phyloP scores from a whole-genome alignment of 2,888 invertebrate genomes.

The Pristionchus japonicus region DNA sequence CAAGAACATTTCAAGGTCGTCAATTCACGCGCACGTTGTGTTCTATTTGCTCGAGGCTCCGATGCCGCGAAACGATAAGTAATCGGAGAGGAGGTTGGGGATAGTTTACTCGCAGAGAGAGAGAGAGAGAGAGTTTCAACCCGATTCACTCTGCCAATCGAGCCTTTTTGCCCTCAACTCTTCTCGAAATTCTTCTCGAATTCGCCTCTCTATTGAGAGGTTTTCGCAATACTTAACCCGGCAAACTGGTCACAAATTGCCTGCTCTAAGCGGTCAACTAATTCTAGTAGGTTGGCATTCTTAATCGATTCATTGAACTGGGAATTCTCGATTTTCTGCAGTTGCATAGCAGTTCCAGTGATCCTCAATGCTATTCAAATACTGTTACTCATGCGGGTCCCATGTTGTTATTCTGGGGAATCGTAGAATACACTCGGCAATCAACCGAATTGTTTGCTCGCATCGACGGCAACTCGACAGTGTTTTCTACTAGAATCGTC shows the following conservation, averaged over 20 bases:
- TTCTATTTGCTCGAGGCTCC: neutral
- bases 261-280: neutral
- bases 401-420: slow-evolving; percentile 6
- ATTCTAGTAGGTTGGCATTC: neutral
- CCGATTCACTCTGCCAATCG: slow-evolving; percentile 35
- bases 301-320: neutral
- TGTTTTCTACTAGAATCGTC: neutral
- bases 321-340: neutral
- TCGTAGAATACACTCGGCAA: slow-evolving; percentile 8
- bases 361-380: neutral
- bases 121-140: slow-evolving; percentile 30
- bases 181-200: neutral
- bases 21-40: neutral
- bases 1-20: neutral
- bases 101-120: neutral
- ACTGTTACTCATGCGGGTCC: neutral
- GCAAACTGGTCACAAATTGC: slow-evolving; percentile 22
- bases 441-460: slow-evolving; percentile 11
- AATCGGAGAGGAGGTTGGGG: neutral
- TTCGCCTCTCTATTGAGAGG: neutral
- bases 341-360: neutral
- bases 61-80: neutral
- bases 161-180: neutral
- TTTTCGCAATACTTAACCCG: slow-evolving; percentile 8
- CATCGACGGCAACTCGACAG: neutral